These are phyloP conservation scores for Hylyphantes graminicola DNA, from an alignment of 1,140 invertebrate genomes.

Conservation along the genomic window DNA sequence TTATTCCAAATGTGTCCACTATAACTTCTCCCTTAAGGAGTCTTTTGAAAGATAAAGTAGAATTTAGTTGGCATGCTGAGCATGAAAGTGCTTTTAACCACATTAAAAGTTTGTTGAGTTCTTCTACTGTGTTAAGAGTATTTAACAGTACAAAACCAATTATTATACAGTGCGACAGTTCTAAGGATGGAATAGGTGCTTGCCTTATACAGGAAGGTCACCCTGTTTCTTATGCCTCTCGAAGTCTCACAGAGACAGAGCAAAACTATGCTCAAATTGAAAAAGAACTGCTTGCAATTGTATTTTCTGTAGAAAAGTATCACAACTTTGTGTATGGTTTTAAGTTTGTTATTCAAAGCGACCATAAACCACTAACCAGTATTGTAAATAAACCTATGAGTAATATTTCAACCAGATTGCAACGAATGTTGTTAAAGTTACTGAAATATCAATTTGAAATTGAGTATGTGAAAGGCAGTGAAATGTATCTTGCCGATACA, in stretches of 20 bases:
- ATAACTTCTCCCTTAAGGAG: slow-evolving; percentile 33
- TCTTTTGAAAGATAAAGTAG: slow-evolving; percentile 14
- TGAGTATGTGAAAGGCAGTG: slow-evolving; percentile 31
- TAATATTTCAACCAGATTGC: slow-evolving; percentile 44
- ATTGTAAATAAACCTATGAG: slow-evolving; percentile 52
- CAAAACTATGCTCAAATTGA: slow-evolving; percentile 70
- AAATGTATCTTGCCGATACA: slow-evolving; percentile 53
- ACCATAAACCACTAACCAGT: slow-evolving; percentile 64
- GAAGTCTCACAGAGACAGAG: slow-evolving; percentile 67
- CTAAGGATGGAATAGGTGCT: slow-evolving; percentile 27
- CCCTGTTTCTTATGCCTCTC: slow-evolving; percentile 68
- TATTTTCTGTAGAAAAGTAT: slow-evolving; percentile 68
- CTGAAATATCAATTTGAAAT: slow-evolving; percentile 44
- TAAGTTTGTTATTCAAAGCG: slow-evolving; percentile 65
- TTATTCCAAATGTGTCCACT: slow-evolving; percentile 39
- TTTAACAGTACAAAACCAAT: slow-evolving; percentile 10
- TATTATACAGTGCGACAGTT: slow-evolving; percentile 44
- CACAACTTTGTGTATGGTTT: slow-evolving; percentile 67
- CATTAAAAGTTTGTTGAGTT: slow-evolving; percentile 16
- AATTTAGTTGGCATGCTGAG: slow-evolving; percentile 20
- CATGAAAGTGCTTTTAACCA: slow-evolving; percentile 5
- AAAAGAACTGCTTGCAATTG: slow-evolving; percentile 70
- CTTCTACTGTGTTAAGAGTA: slow-evolving; percentile 32
- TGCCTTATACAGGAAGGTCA: slow-evolving; percentile 30
- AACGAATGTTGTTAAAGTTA: slow-evolving; percentile 50